phyloP scores from a whole-genome alignment of 2,113 vertebrate species.

The Ramphastos sulfuratus region DNA sequence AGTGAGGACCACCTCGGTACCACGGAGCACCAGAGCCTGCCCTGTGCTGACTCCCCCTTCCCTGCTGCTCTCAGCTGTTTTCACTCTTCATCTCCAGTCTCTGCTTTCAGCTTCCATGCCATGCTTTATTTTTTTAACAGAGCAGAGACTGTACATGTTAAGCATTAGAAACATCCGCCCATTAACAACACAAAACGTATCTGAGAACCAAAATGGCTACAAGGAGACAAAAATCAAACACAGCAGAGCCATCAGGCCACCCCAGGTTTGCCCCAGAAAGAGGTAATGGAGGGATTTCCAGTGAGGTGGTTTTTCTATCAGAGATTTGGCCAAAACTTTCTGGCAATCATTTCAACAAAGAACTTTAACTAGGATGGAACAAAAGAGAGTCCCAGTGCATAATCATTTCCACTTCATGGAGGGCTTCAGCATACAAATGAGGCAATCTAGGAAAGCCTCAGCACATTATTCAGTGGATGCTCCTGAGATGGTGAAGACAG shows the following conservation, averaged over 20 bases:
- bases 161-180: not conserved
- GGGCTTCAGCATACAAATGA: not conserved
- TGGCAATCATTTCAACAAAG: not conserved
- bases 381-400: not conserved
- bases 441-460: not conserved
- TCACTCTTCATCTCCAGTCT: not conserved
- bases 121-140: not conserved
- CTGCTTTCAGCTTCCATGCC: constrained; percentile 24
- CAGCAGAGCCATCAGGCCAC: not conserved
- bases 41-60: not conserved
- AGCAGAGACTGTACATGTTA: not conserved
- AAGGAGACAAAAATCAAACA: not conserved
- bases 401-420: not conserved
- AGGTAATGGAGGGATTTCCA: not conserved
- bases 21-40: not conserved
- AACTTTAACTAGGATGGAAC: not conserved
- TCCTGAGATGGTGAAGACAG: not conserved
- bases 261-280: not conserved
- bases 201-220: not conserved
- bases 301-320: not conserved
- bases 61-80: constrained; percentile 52
- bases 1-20: not conserved
- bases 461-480: not conserved
- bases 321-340: not conserved
- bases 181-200: not conserved